A percentile compares a stretch with the other conserved stretches of the same genome.
Conservation (phyloP, 2,113 vertebrate genomes). For the Laticauda laticaudata region DNA sequence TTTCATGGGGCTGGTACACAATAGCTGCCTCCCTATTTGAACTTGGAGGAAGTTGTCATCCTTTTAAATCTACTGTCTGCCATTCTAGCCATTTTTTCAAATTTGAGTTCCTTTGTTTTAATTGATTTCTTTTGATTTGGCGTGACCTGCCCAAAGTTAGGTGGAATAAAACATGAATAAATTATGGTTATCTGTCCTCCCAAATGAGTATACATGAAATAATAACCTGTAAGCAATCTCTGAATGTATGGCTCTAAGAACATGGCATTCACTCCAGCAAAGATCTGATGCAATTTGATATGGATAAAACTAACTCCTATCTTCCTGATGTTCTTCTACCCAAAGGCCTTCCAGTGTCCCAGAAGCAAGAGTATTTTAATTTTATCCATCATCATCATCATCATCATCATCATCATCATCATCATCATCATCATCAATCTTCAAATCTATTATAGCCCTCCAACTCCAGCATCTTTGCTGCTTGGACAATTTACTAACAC, state of each 20-base stretch:
- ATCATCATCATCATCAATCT: background rate
- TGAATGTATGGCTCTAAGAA: background rate
- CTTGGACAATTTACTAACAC: constrained; percentile 52
- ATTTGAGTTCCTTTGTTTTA: background rate
- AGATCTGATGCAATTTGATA: background rate
- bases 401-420: no score
- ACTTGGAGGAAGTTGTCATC: background rate
- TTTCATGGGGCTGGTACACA: background rate
- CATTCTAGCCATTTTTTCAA: background rate
- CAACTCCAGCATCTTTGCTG: constrained; percentile 12
- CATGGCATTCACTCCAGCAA: background rate
- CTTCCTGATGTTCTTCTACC: background rate
- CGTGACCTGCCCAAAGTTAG: background rate
- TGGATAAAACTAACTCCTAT: background rate
- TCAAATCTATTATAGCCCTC: background rate
- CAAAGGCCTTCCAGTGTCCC: background rate
- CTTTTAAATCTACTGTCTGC: background rate
- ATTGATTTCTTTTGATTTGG: background rate
- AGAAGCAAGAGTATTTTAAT: background rate
- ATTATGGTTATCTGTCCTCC: background rate
- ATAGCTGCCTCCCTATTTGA: background rate
- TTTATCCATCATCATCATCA: background rate
- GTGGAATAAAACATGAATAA: background rate
- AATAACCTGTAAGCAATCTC: background rate
- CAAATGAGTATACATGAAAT: background rate